Percentiles rank a stretch among this genome's conserved stretches.
These are phyloP conservation scores for Streptopelia turtur DNA, from an alignment of 2,797 vertebrate genomes.

Conservation along the genomic window DNA sequence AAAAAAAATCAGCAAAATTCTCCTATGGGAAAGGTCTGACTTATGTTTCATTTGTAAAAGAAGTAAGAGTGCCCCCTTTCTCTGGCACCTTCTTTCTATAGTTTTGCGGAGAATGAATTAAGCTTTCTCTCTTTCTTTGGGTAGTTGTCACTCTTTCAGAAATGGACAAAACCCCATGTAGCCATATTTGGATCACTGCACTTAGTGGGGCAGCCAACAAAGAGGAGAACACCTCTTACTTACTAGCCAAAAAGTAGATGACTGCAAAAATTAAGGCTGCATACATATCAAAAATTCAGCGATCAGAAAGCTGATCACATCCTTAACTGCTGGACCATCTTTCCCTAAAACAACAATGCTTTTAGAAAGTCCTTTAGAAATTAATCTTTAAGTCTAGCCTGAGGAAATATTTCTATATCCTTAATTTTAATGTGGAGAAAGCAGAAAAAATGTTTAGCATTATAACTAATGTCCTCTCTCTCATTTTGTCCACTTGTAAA, in stretches of 20 bases:
- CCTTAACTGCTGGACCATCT: neutral
- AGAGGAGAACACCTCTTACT: neutral
- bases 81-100: neutral
- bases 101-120: neutral
- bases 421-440: constrained; percentile 30
- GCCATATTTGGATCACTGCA: neutral
- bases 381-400: constrained; percentile 10
- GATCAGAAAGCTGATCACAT: neutral
- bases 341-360: neutral
- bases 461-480: neutral
- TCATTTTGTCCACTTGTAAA: constrained; percentile 17
- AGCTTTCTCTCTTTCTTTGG: neutral
- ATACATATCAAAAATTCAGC: neutral
- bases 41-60: neutral
- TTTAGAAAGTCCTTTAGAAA: constrained; percentile 22
- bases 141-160: neutral
- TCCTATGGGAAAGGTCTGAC: neutral
- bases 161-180: accelerated
- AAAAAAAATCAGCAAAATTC: neutral
- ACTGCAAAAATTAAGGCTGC: neutral
- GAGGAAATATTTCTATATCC: neutral
- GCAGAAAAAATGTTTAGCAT: neutral
- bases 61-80: neutral
- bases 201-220: neutral
- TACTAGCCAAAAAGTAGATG: neutral